Percentiles rank a stretch among this genome's conserved stretches.
phyloP scores from a whole-genome alignment of 2,888 invertebrate species.

The Agrotis clavis region DNA sequence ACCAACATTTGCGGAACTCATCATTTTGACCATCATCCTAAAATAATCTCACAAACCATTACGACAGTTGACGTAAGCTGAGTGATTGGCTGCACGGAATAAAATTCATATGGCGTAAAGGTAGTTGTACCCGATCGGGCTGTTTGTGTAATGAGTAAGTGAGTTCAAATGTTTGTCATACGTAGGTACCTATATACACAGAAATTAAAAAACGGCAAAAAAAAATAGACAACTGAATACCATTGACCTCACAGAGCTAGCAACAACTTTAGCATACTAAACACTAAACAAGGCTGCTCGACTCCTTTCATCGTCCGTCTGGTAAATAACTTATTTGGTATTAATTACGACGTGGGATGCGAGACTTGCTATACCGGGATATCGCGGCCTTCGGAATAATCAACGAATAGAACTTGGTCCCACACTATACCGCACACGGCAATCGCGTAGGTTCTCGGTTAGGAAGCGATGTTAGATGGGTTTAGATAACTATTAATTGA shows the following conservation, averaged over 20 bases:
- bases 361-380: constrained; percentile 73
- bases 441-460: constrained; percentile 72
- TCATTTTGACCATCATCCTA: background rate
- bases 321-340: constrained; percentile 71
- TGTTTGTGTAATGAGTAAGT: no score
- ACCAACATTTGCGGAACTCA: background rate
- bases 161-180: no score
- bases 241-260: constrained; percentile 50
- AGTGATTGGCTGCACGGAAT: no score
- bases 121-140: no score
- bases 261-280: constrained; percentile 36
- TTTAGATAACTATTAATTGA: constrained; percentile 38
- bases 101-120: no score
- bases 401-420: constrained; percentile 72
- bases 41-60: background rate
- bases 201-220: background rate
- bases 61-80: no score
- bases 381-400: constrained; percentile 74
- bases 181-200: no score
- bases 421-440: constrained; percentile 75
- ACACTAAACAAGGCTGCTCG: constrained; percentile 46
- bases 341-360: constrained; percentile 83
- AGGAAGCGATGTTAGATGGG: constrained; percentile 43
- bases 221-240: constrained; percentile 22
- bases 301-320: constrained; percentile 58